Evolutionary conservation across 2,797 vertebrate species (phyloP).

Genomic region (Chaetophractus vellerosus): DNA sequence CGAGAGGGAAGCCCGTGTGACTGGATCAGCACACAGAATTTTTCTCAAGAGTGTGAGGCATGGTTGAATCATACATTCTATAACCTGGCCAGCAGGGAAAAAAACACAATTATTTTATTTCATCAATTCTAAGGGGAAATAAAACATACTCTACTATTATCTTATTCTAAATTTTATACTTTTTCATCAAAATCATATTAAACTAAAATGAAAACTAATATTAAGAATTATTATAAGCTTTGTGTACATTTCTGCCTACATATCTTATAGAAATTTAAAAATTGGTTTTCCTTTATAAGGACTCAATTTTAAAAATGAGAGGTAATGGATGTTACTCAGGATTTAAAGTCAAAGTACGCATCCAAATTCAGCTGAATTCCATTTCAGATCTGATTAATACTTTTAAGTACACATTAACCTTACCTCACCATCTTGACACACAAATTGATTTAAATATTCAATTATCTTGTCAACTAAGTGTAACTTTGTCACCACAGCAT

Average conservation of each 20-base stretch:
- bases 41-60: constrained; percentile 94
- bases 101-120: background rate
- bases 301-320: background rate
- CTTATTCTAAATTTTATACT: background rate
- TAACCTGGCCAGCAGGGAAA: constrained; percentile 86
- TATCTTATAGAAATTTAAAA: background rate
- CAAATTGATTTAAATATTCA: constrained; percentile 91
- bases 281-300: background rate
- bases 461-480: constrained; percentile 93
- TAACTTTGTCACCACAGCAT: constrained; percentile 93
- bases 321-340: background rate
- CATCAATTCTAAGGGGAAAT: background rate
- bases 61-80: constrained; percentile 92
- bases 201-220: constrained; percentile 42
- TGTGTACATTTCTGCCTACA: background rate
- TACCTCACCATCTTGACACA: constrained; percentile 94
- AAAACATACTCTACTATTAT: background rate
- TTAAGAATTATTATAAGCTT: constrained; percentile 4
- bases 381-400: constrained; percentile 46
- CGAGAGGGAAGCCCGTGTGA: constrained; percentile 92
- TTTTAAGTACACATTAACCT: constrained; percentile 68
- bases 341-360: constrained; percentile 36
- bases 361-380: constrained; percentile 54
- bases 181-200: constrained; percentile 21
- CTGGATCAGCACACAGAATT: constrained; percentile 93